Conservation (phyloP, 1,140 invertebrate species). For the Caenorhabditis brenneri region DNA sequence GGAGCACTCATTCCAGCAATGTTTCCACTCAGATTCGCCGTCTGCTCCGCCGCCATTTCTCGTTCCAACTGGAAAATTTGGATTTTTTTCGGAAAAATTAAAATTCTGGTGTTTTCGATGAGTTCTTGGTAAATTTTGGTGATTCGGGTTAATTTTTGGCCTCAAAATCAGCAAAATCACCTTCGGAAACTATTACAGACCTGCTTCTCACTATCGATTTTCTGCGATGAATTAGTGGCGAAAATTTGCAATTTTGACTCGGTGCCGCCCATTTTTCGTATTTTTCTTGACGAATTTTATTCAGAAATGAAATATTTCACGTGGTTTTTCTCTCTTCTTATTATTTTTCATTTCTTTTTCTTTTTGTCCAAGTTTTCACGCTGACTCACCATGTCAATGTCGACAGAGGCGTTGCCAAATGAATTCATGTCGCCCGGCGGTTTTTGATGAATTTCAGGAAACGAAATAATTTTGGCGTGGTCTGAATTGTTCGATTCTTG, state of each 20-base stretch:
- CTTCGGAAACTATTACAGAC: not conserved
- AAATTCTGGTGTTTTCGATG: no score
- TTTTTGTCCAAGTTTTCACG: not conserved
- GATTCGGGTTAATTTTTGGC: no score
- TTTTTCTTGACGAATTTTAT: not conserved
- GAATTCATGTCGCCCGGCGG: slow-evolving; percentile 39
- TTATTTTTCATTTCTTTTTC: not conserved
- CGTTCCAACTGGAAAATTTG: slow-evolving; percentile 67
- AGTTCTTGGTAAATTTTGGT: no score
- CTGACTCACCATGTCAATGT: slow-evolving; percentile 55
- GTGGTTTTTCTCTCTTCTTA: not conserved
- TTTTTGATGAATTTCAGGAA: slow-evolving; percentile 29
- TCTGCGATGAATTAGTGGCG: not conserved
- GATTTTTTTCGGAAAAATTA: no score
- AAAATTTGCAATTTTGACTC: not conserved
- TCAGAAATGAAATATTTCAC: slow-evolving; percentile 11
- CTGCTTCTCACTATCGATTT: not conserved
- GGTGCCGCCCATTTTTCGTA: not conserved
- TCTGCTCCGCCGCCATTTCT: slow-evolving; percentile 67
- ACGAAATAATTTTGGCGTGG: slow-evolving; percentile 12
- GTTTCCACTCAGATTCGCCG: slow-evolving; percentile 60
- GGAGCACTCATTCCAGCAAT: slow-evolving; percentile 60
- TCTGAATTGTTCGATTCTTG: not conserved
- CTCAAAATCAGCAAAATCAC: no score
- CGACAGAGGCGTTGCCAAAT: slow-evolving; percentile 57